These are phyloP conservation scores for Indri indri DNA, from an alignment of 2,113 vertebrate genomes.

Conservation along the genomic window DNA sequence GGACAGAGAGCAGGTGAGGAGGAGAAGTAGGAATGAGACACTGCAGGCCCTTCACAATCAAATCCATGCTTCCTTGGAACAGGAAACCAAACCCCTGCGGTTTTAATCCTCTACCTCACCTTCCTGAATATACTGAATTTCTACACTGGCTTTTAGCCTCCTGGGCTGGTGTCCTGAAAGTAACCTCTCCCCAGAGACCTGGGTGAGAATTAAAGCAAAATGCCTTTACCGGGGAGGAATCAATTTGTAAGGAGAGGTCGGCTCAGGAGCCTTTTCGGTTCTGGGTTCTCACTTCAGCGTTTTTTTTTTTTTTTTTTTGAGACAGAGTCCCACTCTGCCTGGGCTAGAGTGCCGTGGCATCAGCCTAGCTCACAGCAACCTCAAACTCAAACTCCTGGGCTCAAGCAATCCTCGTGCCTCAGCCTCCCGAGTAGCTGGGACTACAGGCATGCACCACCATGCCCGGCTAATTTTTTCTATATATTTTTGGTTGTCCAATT, in stretches of 20 bases:
- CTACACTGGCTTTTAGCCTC: not conserved
- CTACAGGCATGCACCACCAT: no score
- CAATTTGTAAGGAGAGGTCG: not conserved
- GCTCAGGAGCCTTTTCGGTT: not conserved
- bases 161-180: not conserved
- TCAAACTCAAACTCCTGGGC: no score
- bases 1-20: not conserved
- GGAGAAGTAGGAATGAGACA: not conserved
- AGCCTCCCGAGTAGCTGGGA: no score
- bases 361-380: no score
- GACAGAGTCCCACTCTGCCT: no score
- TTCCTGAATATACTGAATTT: accelerated
- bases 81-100: accelerated
- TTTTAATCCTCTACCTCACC: not conserved
- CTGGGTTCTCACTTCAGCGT: not conserved
- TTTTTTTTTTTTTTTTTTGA: no score
- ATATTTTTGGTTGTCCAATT: no score
- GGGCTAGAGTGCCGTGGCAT: no score
- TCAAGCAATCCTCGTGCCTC: no score
- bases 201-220: not conserved
- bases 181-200: not conserved
- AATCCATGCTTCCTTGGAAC: not conserved
- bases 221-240: not conserved
- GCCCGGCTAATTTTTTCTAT: no score
- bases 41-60: not conserved